Evolutionary conservation across 2,888 invertebrate genomes (phyloP).

Genomic region (Druceiella hillmani): DNA sequence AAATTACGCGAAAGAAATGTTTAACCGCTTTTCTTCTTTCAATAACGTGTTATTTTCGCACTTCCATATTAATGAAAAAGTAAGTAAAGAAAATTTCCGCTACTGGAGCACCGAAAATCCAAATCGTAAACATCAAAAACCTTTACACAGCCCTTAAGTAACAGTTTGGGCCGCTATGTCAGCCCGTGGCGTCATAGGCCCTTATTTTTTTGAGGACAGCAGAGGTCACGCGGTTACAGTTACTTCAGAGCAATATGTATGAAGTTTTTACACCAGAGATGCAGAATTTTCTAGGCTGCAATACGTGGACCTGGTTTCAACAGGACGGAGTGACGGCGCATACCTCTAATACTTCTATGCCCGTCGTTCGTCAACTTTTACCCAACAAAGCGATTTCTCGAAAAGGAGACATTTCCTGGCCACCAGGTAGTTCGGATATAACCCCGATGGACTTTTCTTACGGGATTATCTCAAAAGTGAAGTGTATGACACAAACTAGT

Average conservation of each 20-base stretch:
- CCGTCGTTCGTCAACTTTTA: too few relatives aligned
- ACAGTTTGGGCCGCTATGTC: too few relatives aligned
- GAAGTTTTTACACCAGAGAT: not conserved
- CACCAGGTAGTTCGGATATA: not conserved
- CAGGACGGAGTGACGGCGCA: not conserved
- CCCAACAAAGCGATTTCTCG: not conserved
- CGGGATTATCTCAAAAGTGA: too few relatives aligned
- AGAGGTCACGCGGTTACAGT: not conserved
- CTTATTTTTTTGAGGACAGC: too few relatives aligned
- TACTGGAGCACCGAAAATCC: conserved; percentile 1
- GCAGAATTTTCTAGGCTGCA: conserved; percentile 1
- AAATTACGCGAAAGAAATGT: conserved; percentile 1
- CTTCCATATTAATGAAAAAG: too few relatives aligned
- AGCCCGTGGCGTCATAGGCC: too few relatives aligned
- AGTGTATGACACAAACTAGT: too few relatives aligned
- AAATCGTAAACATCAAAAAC: too few relatives aligned
- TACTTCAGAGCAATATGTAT: not conserved
- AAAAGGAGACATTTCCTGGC: too few relatives aligned
- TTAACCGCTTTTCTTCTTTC: too few relatives aligned
- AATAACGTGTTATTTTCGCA: conserved; percentile 1
- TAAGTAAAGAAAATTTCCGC: not conserved
- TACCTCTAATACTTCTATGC: not conserved
- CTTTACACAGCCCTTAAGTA: too few relatives aligned
- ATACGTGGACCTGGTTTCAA: conserved; percentile 1
- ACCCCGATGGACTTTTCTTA: conserved; percentile 1